phyloP scores from a whole-genome alignment of 2,888 invertebrate species.

The Xiphydria camelus region DNA sequence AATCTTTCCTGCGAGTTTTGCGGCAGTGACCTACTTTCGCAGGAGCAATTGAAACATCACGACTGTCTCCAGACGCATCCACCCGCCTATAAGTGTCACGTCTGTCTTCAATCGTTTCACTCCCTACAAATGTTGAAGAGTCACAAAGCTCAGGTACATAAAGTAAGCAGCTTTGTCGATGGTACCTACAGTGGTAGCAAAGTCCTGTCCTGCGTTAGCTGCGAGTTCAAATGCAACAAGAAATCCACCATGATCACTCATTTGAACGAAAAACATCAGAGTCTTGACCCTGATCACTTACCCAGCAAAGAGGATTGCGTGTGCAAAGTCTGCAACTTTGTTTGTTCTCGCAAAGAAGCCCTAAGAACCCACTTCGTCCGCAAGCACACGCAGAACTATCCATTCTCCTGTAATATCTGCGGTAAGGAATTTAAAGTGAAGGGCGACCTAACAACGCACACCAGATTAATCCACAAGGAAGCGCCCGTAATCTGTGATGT shows the following conservation, averaged over 20 bases:
- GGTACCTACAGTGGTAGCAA: no score
- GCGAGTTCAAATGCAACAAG: constrained; percentile 25
- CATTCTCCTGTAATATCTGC: constrained; percentile 38
- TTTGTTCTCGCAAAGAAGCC: constrained; percentile 12
- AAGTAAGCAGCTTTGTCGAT: no score
- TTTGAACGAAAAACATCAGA: constrained; percentile 20
- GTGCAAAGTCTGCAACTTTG: not conserved
- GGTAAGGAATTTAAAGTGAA: constrained; percentile 41
- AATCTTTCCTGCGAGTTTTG: no score
- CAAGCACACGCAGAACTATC: constrained; percentile 38
- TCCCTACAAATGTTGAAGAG: no score
- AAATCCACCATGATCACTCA: constrained; percentile 26
- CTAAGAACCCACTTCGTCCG: constrained; percentile 26
- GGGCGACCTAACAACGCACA: constrained; percentile 37
- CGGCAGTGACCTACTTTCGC: no score
- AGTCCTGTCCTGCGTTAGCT: no score
- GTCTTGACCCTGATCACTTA: no score
- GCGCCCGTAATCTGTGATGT: constrained; percentile 35
- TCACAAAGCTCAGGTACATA: no score
- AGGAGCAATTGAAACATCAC: no score
- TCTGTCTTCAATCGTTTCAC: no score
- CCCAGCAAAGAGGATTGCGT: not conserved
- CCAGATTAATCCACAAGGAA: constrained; percentile 30
- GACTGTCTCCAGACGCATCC: no score
- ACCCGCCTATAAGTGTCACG: no score